Base-by-base conservation (phyloP, 2,888 invertebrate genomes). In the Agriopis marginaria region DNA sequence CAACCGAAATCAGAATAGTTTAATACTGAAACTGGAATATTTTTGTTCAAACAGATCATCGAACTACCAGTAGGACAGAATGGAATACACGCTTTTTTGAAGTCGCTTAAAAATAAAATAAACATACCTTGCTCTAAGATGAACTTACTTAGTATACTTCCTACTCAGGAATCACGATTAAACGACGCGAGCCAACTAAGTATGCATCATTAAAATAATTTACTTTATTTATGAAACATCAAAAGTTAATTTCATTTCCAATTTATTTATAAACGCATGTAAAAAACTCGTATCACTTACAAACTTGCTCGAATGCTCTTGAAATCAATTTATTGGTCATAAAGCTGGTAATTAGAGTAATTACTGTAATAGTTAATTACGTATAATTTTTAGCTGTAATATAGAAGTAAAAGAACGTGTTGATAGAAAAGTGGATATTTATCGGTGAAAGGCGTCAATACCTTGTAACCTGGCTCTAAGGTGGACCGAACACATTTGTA, bases 381-480 rank as follows among this genome's bases (percentile, higher is more conserved):
- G 80, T 71, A 83, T 84, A 87, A 87, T 86, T 86, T 66, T 86
- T 85, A 85, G 17, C 79, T 82, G 84, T 83, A 39, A 55, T 50
- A 83, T 78, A 79, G 79, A 74, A 77, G 79, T 77, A 51, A 66
- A 77, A 82, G 81, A 82, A 81, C 78, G 82, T 81, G 84, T 82
- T 82, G 84, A 84, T 89, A 86, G 89, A 92, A 90, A 92, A 89
- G 90, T 88, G 84, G 89, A 86, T 88, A 86, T 88, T 88, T 89
- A 88, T 89, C 85, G 86, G 92, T 89, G 92, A 92, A 92, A 92
- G 90, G 88, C 82, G 82, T 79, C 74, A 49, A 32, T 62, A 78
- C 76, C 75, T 75, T 68, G 80, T 78, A 77, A 78, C 1, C 81
- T 77, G 32, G 76, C 76, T 63, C 44, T 53, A 63, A 45, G 12